These are phyloP conservation scores for Encarsia formosa DNA, from an alignment of 2,888 invertebrate species.

Conservation along the genomic window DNA sequence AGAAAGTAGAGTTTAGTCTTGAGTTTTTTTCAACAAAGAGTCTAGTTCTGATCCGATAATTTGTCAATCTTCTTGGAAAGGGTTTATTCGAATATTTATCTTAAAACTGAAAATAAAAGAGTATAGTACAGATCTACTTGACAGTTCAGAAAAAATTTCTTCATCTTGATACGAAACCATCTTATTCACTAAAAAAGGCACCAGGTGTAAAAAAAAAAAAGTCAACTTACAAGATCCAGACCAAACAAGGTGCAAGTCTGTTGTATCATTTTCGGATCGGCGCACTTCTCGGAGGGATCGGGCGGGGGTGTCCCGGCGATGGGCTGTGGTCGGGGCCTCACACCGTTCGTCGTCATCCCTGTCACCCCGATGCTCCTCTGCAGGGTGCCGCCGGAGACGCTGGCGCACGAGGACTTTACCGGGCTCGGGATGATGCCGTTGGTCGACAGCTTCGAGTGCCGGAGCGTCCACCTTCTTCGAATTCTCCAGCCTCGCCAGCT, in stretches of 20 bases:
- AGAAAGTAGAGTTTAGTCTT: no score
- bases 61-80: no score
- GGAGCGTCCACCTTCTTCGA: slow-evolving; percentile 64
- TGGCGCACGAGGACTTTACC: not conserved
- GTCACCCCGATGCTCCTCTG: slow-evolving; percentile 47
- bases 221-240: slow-evolving; percentile 75
- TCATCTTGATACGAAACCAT: no score
- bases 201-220: no score
- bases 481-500: slow-evolving; percentile 80
- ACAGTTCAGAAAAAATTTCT: no score
- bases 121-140: no score
- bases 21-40: no score
- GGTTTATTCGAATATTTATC: no score
- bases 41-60: no score
- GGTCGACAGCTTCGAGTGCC: slow-evolving; percentile 38
- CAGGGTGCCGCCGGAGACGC: slow-evolving; percentile 26
- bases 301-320: slow-evolving; percentile 86
- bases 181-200: no score
- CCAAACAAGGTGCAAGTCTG: slow-evolving; percentile 88
- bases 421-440: slow-evolving; percentile 36
- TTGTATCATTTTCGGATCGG: slow-evolving; percentile 80
- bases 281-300: slow-evolving; percentile 76
- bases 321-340: slow-evolving; percentile 82
- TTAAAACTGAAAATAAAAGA: no score
- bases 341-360: slow-evolving; percentile 50